Evolutionary conservation across 92 coral and sea anemone species (phyloP).

Genomic region (Paragorgia papillata): DNA sequence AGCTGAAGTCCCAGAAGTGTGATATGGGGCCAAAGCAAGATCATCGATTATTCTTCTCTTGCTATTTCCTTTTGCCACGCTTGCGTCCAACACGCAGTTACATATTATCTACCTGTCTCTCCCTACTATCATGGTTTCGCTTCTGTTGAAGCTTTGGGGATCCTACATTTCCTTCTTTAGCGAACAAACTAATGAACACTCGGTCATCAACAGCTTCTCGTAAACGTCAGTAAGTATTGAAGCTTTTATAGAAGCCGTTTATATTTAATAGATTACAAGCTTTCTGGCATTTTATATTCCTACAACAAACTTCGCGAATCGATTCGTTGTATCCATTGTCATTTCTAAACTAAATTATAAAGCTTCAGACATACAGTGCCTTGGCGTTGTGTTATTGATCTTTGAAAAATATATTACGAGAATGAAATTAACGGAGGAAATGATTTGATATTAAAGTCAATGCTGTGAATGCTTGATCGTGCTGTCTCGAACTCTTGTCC

Average conservation of each 20-base stretch:
- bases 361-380: not conserved
- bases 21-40: not conserved
- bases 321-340: too few species aligned
- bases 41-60: not conserved
- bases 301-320: too few species aligned
- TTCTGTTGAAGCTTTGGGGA: not conserved
- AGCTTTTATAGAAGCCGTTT: not conserved
- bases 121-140: slow-evolving; percentile 26
- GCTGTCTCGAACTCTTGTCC: slow-evolving; percentile 4
- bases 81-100: not conserved
- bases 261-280: too few species aligned
- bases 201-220: slow-evolving; percentile 32
- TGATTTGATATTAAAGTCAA: not conserved
- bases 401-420: not conserved
- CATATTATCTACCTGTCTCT: not conserved
- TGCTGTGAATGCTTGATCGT: not conserved
- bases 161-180: not conserved
- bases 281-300: too few species aligned
- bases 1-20: not conserved
- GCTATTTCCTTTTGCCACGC: not conserved
- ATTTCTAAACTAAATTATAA: not conserved
- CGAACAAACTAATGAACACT: slow-evolving; percentile 39
- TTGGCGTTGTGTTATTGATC: not conserved
- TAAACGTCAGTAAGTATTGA: slow-evolving; percentile 34
- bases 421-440: not conserved